phyloP scores from a whole-genome alignment of 2,888 invertebrate genomes.

The Parnassius apollo region DNA sequence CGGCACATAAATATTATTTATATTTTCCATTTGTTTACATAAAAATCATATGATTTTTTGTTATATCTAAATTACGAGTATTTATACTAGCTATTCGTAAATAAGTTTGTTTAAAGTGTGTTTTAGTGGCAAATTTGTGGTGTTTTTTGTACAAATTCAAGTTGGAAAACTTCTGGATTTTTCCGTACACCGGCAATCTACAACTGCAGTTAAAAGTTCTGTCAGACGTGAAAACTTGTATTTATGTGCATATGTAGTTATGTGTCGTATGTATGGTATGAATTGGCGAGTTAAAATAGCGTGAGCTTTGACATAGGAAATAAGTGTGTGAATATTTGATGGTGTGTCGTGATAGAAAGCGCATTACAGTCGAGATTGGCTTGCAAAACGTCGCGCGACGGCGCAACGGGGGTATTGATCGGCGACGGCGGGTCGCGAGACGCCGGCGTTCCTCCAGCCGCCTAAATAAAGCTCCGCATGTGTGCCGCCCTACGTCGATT shows the following conservation, averaged over 20 bases:
- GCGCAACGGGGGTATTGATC: slow-evolving; percentile 79
- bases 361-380: slow-evolving; percentile 70
- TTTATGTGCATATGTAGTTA: not conserved
- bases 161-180: not conserved
- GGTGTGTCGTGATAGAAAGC: slow-evolving; percentile 69
- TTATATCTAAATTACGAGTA: slow-evolving; percentile 17
- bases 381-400: slow-evolving; percentile 69
- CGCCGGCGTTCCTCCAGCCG: slow-evolving; percentile 75
- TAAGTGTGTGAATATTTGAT: slow-evolving; percentile 78
- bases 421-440: slow-evolving; percentile 74
- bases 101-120: slow-evolving; percentile 3
- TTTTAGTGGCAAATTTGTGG: not conserved
- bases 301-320: slow-evolving; percentile 62
- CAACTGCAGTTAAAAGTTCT: not conserved
- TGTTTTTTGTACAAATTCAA: not conserved
- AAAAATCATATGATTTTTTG: slow-evolving; percentile 53
- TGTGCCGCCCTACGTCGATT: slow-evolving; percentile 64
- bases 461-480: slow-evolving; percentile 80
- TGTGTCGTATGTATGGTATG: slow-evolving; percentile 7
- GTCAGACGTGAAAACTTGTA: not conserved
- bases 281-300: slow-evolving; percentile 24
- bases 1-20: slow-evolving; percentile 17
- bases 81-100: not conserved
- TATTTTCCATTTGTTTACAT: slow-evolving; percentile 67
- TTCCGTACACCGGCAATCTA: not conserved